Conservation (phyloP, 1,140 invertebrate genomes). For the Zaprionus kolodkinae region DNA sequence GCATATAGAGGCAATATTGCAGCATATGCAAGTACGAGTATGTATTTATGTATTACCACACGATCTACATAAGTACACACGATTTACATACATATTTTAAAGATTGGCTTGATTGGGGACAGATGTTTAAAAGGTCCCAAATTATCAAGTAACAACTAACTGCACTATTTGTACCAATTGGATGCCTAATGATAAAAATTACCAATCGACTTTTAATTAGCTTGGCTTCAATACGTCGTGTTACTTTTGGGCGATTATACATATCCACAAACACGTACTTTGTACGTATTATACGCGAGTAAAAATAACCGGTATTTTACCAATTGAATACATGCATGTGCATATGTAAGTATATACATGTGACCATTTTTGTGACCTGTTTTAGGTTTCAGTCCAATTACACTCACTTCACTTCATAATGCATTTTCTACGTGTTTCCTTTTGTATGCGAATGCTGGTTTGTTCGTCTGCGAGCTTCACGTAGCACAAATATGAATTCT, state of each 20-base stretch:
- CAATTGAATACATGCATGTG: no score
- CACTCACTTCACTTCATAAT: not conserved
- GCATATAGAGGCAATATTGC: not conserved
- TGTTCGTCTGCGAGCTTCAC: not conserved
- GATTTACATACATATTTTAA: not conserved
- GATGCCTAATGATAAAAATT: constrained; percentile 56
- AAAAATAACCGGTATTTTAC: no score
- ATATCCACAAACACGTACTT: not conserved
- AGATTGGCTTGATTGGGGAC: not conserved
- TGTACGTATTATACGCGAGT: no score
- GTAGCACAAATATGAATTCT: not conserved
- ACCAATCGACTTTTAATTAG: constrained; percentile 73
- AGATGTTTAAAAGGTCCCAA: constrained; percentile 11
- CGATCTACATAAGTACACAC: not conserved
- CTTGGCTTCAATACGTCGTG: constrained; percentile 19
- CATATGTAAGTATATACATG: not conserved
- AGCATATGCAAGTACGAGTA: constrained; percentile 2
- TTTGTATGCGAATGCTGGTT: not conserved
- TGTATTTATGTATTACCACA: not conserved
- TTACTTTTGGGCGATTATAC: not conserved
- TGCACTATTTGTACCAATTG: constrained; percentile 31
- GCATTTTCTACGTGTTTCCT: not conserved
- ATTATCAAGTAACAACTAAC: constrained; percentile 17
- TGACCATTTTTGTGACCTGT: not conserved
- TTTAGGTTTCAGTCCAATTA: not conserved